These are phyloP conservation scores for Gymnopithys bicolor DNA, from an alignment of 2,797 vertebrate species.

Conservation along the genomic window DNA sequence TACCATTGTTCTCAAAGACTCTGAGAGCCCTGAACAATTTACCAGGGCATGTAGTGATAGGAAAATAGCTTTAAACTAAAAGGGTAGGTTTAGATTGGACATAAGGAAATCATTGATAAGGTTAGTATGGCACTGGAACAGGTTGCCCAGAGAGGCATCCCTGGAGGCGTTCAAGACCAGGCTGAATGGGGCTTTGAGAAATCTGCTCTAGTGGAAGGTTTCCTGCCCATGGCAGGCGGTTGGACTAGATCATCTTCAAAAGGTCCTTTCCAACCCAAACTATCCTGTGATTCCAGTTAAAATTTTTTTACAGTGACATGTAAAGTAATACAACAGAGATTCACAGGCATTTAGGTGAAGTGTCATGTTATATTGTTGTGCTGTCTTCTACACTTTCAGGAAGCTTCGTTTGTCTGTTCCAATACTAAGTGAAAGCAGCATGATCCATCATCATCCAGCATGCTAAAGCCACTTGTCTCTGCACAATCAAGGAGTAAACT, in stretches of 20 bases:
- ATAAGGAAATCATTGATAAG: neutral
- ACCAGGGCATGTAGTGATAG: neutral
- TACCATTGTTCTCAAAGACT: neutral
- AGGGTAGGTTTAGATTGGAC: neutral
- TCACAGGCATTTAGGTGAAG: neutral
- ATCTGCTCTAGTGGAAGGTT: neutral
- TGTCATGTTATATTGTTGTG: neutral
- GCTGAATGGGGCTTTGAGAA: neutral
- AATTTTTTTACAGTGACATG: neutral
- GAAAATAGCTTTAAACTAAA: neutral
- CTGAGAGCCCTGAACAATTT: neutral
- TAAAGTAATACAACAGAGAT: neutral
- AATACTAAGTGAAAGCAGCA: neutral
- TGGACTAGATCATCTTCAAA: neutral
- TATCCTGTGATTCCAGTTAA: neutral
- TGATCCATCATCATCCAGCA: neutral
- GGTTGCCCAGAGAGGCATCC: neutral
- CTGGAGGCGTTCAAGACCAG: neutral
- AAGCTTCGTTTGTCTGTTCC: neutral
- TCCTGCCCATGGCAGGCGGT: no score
- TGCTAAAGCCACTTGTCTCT: neutral
- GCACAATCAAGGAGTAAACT: neutral
- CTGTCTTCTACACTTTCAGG: accelerated
- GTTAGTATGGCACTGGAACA: neutral
- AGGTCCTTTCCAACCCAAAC: neutral